These are phyloP conservation scores for Peromyscus nudipes DNA, from an alignment of 2,797 vertebrate species.

Conservation along the genomic window DNA sequence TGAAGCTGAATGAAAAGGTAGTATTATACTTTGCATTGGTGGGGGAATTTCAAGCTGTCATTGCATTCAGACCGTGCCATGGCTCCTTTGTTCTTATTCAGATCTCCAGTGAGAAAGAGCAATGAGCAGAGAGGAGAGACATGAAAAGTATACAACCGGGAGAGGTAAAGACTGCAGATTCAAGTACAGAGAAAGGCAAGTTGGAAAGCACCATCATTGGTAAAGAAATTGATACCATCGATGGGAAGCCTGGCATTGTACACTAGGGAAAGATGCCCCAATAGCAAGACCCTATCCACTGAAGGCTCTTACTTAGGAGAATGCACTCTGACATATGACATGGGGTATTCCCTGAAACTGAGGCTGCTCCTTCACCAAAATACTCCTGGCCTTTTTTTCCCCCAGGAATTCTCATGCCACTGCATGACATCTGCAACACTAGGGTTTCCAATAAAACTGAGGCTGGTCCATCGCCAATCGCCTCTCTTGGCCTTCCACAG, in stretches of 20 bases:
- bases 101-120: not conserved
- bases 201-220: not conserved
- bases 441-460: not conserved
- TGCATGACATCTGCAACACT: not conserved
- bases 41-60: not conserved
- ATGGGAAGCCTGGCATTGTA: not conserved
- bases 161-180: not conserved
- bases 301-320: not conserved
- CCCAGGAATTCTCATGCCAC: not conserved
- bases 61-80: not conserved
- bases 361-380: not conserved
- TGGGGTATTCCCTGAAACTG: not conserved
- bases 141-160: not conserved
- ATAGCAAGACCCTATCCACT: not conserved
- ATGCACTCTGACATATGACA: not conserved
- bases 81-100: not conserved
- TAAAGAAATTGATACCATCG: not conserved
- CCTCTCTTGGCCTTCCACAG: not conserved
- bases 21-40: no score
- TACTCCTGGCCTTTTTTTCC: not conserved
- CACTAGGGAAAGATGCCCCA: not conserved
- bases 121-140: not conserved
- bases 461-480: not conserved
- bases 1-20: not conserved
- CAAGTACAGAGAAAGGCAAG: not conserved